These are phyloP conservation scores for Drosophila sp. DNA, from an alignment of 1,140 invertebrate genomes.

Conservation along the genomic window DNA sequence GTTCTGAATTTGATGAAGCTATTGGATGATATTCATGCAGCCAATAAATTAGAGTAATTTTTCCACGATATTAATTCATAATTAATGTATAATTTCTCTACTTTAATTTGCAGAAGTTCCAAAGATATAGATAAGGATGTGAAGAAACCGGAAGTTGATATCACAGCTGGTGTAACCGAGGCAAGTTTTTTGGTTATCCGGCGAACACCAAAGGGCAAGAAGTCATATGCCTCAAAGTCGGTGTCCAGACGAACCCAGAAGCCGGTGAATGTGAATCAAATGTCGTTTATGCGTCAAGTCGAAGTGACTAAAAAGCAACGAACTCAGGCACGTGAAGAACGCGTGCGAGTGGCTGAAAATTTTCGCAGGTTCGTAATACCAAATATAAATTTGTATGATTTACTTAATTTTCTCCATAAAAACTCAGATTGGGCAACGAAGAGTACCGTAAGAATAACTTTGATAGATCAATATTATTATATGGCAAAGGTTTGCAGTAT, in stretches of 20 bases:
- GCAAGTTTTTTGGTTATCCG: conserved; percentile 19
- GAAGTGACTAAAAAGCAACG: conserved; percentile 27
- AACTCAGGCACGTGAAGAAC: conserved; percentile 21
- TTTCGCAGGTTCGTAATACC: conserved; percentile 39
- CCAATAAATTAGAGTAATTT: conserved; percentile 44
- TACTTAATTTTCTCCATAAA: neutral
- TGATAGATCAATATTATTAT: conserved; percentile 46
- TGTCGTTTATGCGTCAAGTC: conserved; percentile 52
- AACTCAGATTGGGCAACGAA: conserved; percentile 46
- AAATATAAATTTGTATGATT: no score
- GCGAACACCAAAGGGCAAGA: conserved; percentile 4
- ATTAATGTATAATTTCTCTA: neutral
- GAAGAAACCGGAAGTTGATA: conserved; percentile 34
- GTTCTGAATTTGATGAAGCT: conserved; percentile 37
- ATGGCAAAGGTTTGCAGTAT: conserved; percentile 41
- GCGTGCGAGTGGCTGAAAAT: conserved; percentile 34
- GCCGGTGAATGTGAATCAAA: conserved; percentile 25
- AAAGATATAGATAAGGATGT: conserved; percentile 46
- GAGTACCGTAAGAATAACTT: conserved; percentile 42
- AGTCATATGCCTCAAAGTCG: neutral
- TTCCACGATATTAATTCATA: neutral
- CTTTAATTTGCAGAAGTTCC: conserved; percentile 10
- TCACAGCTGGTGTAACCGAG: conserved; percentile 30
- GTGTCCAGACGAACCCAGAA: neutral
- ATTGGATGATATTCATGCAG: conserved; percentile 33